phyloP scores from a whole-genome alignment of 2,888 invertebrate genomes.

The Archaeoteleia sp. region DNA sequence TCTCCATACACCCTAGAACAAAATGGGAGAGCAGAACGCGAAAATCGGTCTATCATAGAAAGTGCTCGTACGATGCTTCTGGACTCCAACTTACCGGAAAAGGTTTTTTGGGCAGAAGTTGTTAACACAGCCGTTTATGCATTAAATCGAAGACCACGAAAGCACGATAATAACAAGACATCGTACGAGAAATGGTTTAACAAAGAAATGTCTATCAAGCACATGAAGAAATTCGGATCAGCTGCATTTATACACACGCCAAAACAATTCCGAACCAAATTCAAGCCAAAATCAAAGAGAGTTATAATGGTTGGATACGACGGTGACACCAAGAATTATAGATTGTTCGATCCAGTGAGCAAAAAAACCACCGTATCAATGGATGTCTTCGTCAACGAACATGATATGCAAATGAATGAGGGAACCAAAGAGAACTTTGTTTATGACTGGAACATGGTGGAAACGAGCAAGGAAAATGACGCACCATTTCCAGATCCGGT shows the following conservation, averaged over 20 bases:
- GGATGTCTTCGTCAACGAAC: background rate
- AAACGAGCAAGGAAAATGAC: background rate
- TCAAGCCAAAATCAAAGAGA: conserved; percentile 17
- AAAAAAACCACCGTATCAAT: conserved; percentile 12
- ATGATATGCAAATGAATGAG: background rate
- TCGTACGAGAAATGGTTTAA: conserved; percentile 26
- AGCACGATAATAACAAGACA: conserved; percentile 7
- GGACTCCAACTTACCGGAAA: background rate
- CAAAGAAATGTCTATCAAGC: conserved; percentile 6
- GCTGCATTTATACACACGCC: conserved; percentile 29
- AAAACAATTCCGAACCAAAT: conserved; percentile 39
- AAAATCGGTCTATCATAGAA: conserved; percentile 11
- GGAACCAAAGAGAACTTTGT: background rate
- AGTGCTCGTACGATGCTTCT: conserved; percentile 23
- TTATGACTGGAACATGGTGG: background rate
- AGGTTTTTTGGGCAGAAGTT: conserved; percentile 61
- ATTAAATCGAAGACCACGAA: conserved; percentile 1
- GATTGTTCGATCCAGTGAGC: conserved; percentile 14
- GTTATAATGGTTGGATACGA: conserved; percentile 41
- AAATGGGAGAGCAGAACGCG: conserved; percentile 23
- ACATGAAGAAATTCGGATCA: conserved; percentile 19
- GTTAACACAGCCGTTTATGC: conserved; percentile 27
- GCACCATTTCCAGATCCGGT: background rate
- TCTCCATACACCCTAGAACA: conserved; percentile 23
- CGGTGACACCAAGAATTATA: conserved; percentile 18